A percentile compares a stretch with the other conserved stretches of the same genome.
These are phyloP conservation scores for Conchocele bisecta DNA, from an alignment of 2,888 invertebrate genomes.

Conservation along the genomic window DNA sequence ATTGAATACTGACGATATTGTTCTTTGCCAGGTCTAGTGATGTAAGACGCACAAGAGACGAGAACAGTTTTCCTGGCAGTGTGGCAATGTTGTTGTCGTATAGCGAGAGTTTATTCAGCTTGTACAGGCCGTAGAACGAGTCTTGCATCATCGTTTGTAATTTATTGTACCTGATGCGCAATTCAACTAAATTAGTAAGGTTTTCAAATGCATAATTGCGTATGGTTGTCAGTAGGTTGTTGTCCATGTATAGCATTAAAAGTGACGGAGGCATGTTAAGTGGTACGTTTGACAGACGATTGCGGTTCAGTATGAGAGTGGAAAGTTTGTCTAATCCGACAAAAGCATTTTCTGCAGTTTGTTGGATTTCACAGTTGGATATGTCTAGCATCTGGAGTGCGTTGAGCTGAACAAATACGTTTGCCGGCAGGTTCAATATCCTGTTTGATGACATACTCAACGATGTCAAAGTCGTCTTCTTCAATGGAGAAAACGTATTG, in stretches of 20 bases:
- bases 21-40: slow-evolving; percentile 89
- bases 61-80: slow-evolving; percentile 83
- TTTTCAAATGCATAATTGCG: slow-evolving; percentile 90
- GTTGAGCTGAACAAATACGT: slow-evolving; percentile 61
- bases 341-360: slow-evolving; percentile 58
- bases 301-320: slow-evolving; percentile 62
- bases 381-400: slow-evolving; percentile 62
- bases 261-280: slow-evolving; percentile 62
- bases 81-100: no score
- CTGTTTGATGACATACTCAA: slow-evolving; percentile 66
- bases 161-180: slow-evolving; percentile 95
- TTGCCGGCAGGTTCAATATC: slow-evolving; percentile 49
- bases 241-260: slow-evolving; percentile 59
- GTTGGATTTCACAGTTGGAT: slow-evolving; percentile 57
- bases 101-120: no score
- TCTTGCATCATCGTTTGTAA: slow-evolving; percentile 88
- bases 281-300: slow-evolving; percentile 60
- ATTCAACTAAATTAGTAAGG: slow-evolving; percentile 89
- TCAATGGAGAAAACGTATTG: slow-evolving; percentile 64
- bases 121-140: slow-evolving; percentile 86
- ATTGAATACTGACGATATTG: slow-evolving; percentile 66
- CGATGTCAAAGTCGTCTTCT: slow-evolving; percentile 57
- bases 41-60: slow-evolving; percentile 85
- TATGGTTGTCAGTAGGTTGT: slow-evolving; percentile 89
- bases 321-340: slow-evolving; percentile 60